Evolutionary conservation across 2,888 invertebrate species (phyloP).

Genomic region (Stenurella melanura): DNA sequence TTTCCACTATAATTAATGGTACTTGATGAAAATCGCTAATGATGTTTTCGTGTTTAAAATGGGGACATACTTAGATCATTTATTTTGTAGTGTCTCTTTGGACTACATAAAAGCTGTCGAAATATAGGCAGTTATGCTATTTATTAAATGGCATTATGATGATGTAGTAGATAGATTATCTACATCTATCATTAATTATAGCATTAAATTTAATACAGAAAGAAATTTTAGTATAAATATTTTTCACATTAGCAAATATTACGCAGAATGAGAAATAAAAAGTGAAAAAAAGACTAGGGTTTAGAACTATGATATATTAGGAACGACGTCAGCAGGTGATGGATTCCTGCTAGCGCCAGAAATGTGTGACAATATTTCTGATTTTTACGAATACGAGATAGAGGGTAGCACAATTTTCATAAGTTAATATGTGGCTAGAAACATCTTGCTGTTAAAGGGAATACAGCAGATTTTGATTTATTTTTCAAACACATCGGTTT

Average conservation of each 20-base stretch:
- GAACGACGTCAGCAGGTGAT: too few relatives aligned
- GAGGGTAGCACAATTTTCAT: too few relatives aligned
- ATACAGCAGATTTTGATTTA: too few relatives aligned
- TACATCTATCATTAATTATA: conserved; percentile 13
- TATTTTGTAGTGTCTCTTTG: not conserved
- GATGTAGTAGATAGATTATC: not conserved
- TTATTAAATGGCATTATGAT: conserved; percentile 11
- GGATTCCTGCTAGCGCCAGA: too few relatives aligned
- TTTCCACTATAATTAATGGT: conserved; percentile 3
- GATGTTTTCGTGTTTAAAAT: conserved; percentile 21
- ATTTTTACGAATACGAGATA: too few relatives aligned
- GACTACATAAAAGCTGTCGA: conserved; percentile 20
- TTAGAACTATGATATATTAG: too few relatives aligned
- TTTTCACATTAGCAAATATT: not conserved
- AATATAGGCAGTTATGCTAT: not conserved
- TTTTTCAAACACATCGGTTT: too few relatives aligned
- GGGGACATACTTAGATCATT: conserved; percentile 6
- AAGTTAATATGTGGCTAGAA: too few relatives aligned
- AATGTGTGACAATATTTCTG: too few relatives aligned
- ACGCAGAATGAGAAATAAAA: not conserved
- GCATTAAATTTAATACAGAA: too few relatives aligned
- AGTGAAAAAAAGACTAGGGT: too few relatives aligned
- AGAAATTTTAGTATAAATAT: not conserved
- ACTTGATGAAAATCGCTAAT: conserved; percentile 8
- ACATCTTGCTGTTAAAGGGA: too few relatives aligned